Base-by-base conservation (phyloP, 2,797 vertebrate species). In the Holocentrus rufus region DNA sequence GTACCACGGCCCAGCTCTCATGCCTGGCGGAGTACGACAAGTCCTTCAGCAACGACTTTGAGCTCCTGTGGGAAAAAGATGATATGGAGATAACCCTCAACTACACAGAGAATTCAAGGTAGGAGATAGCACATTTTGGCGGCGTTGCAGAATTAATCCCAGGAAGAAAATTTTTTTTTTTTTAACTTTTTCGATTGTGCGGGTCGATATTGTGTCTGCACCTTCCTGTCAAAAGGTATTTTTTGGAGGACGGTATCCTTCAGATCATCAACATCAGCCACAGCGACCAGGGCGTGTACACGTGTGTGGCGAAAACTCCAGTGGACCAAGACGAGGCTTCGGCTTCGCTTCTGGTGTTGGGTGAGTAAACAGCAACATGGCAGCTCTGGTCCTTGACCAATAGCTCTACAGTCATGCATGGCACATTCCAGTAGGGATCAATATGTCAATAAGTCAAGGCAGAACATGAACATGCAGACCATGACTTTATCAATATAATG, bases 1-100 rank as follows among this genome's bases (percentile, higher is more conserved):
- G 94, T 1, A 94, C 92, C 64, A 89, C 92, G 0, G 85, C 96
- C 70, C 93, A 94, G 86, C 90, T 99, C 87, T 94, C 91, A 64
- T 99, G 98, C 81, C 92, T 94, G 64, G 94, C 92, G 71, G 90
- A 93, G 77, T 96, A 95, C 20, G 98, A 99, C 86, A 79, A 92
- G 60, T 95, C 96, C 87, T 95, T 98, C 87, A 93, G 86, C 77
- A 80, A 91, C 50, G 94, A 95, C 72, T 95, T 97, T 92, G 93
- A 94, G 89, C 90, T 98, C 86, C 93, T 93, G 49, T 99, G 98
- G 98, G 93, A 93, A 77, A 97, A 95, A 89, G 93, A 97, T 61
- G 94, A 93, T 46, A 72, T 89, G 30, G 88, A 90, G 72, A 90
- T 98, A 75, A 81, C 83, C 81, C 69, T 90, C 74, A 97, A 97